Evolutionary conservation across 2,888 invertebrate genomes (phyloP), one percentile per base, ranked within the genome.

Genomic region (Cynaeus angustus): DNA sequence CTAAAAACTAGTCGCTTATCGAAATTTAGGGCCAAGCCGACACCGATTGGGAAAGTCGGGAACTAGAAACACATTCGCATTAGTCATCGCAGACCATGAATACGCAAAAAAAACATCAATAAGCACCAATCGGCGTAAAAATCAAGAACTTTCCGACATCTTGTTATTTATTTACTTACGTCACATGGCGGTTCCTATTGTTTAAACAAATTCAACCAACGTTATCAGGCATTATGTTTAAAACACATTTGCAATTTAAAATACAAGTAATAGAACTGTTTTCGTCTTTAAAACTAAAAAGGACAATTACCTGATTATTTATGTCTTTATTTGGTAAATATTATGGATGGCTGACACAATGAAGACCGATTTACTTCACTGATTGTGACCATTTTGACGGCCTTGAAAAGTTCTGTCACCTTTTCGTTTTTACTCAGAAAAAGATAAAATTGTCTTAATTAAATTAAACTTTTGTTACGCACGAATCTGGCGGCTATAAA

Each of bases 1-100:
- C 82, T 81, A 83, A 83, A 33, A 33, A 33, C 33, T 33, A n/a
- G 33, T 33, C 33, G 33, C n/a, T 33, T 7, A 33, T 33, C 9
- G 33, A 9, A 7, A 9, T n/a, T n/a, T n/a, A n/a, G 33, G 33
- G 33, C 2, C 33, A 7, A 33, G n/a, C 33, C n/a, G 21, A 33
- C 33, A 33, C n/a, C n/a, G 33, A 33, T 33, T n/a, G 33, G 33
- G n/a, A 33, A 2, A 33, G 1, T 33, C 33, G 33, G 21, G 21
- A 21, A 21, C 21, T n/a, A n/a, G n/a, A n/a, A n/a, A n/a, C n/a
- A n/a, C n/a, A n/a, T n/a, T n/a, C n/a, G n/a, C n/a, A n/a, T n/a
- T n/a, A n/a, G n/a, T 4, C 21, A 21, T 21, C 4, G 1, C 21
- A 21, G 21, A 21, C 21, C 21, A 21, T 21, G 21, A 21, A 21